These are phyloP conservation scores for Amia ocellicauda DNA, from an alignment of 2,113 vertebrate genomes.

Conservation along the genomic window DNA sequence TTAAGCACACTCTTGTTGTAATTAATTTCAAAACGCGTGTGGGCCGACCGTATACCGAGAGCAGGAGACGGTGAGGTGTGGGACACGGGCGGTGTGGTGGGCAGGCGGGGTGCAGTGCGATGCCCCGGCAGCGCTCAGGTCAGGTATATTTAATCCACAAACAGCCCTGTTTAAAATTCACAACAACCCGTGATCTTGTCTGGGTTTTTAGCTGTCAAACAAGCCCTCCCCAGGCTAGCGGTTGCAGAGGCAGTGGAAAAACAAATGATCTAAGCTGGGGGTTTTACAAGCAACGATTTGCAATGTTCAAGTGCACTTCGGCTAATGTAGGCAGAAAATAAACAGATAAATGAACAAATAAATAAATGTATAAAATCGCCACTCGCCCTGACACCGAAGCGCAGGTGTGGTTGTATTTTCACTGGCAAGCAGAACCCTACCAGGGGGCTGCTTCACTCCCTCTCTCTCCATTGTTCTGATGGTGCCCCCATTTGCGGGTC, in stretches of 20 bases:
- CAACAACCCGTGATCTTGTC: neutral
- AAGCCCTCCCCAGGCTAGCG: too few species aligned
- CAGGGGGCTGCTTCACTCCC: too few species aligned
- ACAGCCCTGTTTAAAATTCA: neutral
- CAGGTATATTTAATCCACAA: too few species aligned
- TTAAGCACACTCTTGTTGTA: slow-evolving; percentile 46
- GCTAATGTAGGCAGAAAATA: too few species aligned
- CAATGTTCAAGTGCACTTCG: slow-evolving; percentile 15
- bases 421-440: too few species aligned
- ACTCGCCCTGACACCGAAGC: too few species aligned
- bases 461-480: too few species aligned
- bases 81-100: neutral
- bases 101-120: neutral
- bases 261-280: slow-evolving; percentile 13
- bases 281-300: slow-evolving; percentile 1
- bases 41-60: slow-evolving; percentile 23
- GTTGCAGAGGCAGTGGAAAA: too few species aligned
- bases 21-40: slow-evolving; percentile 41
- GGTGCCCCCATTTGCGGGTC: too few species aligned
- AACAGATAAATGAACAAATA: too few species aligned
- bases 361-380: too few species aligned
- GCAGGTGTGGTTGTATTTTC: too few species aligned
- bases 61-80: neutral
- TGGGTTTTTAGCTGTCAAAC: neutral
- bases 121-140: neutral